phyloP scores from a whole-genome alignment of 2,113 vertebrate species.

The Pterocles orientalis region DNA sequence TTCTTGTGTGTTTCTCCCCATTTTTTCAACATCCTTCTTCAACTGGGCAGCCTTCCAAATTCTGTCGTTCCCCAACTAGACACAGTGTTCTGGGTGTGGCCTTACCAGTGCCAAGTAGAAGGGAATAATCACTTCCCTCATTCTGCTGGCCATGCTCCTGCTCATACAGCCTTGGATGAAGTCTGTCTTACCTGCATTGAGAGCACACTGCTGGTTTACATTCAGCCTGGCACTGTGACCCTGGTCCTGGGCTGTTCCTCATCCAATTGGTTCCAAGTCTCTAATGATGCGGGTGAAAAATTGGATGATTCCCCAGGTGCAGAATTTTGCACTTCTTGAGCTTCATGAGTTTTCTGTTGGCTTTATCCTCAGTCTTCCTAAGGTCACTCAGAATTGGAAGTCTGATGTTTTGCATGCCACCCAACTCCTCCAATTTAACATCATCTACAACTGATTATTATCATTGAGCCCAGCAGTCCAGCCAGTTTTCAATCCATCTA shows the following conservation, averaged over 20 bases:
- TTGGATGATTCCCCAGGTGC: not conserved
- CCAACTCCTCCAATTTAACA: not conserved
- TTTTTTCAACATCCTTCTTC: not conserved
- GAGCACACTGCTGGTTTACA: not conserved
- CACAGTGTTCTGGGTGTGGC: not conserved
- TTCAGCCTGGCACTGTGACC: not conserved
- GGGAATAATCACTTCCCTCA: fast-evolving
- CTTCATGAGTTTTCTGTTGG: not conserved
- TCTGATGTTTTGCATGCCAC: not conserved
- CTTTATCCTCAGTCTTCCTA: not conserved
- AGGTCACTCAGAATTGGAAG: not conserved
- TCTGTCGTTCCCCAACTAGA: not conserved
- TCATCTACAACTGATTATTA: not conserved
- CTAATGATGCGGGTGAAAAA: not conserved
- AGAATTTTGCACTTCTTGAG: not conserved
- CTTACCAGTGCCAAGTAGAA: not conserved
- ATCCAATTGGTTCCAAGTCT: not conserved
- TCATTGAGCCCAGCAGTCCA: not conserved
- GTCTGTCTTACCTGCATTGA: not conserved
- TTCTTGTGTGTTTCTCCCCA: not conserved
- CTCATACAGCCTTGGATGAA: not conserved
- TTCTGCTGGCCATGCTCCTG: not conserved
- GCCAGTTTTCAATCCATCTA: not conserved
- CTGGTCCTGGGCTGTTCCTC: not conserved
- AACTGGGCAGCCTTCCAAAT: not conserved